Conservation (phyloP, 2,113 vertebrate species). For the Phalacrocorax pelagicus region DNA sequence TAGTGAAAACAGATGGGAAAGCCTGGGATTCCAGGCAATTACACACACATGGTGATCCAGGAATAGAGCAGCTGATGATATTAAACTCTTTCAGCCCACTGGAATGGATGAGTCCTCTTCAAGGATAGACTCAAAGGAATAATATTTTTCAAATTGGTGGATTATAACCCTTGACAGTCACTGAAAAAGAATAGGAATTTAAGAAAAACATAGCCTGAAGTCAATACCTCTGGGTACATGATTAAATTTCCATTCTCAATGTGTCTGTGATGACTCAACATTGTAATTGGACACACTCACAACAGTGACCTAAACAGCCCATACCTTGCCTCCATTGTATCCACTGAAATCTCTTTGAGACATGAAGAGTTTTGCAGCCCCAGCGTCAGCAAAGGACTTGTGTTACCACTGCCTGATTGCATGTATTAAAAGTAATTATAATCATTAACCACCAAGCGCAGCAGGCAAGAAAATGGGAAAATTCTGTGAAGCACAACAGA, state of each 20-base stretch:
- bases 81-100: background rate
- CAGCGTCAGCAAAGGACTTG: background rate
- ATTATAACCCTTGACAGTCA: background rate
- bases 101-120: background rate
- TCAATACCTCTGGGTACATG: background rate
- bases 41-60: background rate
- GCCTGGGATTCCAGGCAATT: conserved; percentile 17
- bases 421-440: background rate
- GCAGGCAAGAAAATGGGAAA: background rate
- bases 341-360: background rate
- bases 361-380: background rate
- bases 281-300: rapidly evolving
- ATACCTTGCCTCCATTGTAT: background rate
- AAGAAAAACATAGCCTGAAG: background rate
- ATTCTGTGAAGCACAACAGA: background rate
- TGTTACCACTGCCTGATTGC: background rate
- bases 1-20: conserved; percentile 52
- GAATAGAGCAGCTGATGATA: background rate
- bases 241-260: background rate
- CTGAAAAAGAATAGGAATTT: background rate
- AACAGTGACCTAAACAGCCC: background rate
- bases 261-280: background rate
- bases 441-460: background rate
- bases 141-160: background rate
- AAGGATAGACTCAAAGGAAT: background rate